A percentile compares a stretch with the other conserved stretches of the same genome.
These are phyloP conservation scores for Orchestia grillus DNA, from an alignment of 1,140 invertebrate genomes.

Conservation along the genomic window DNA sequence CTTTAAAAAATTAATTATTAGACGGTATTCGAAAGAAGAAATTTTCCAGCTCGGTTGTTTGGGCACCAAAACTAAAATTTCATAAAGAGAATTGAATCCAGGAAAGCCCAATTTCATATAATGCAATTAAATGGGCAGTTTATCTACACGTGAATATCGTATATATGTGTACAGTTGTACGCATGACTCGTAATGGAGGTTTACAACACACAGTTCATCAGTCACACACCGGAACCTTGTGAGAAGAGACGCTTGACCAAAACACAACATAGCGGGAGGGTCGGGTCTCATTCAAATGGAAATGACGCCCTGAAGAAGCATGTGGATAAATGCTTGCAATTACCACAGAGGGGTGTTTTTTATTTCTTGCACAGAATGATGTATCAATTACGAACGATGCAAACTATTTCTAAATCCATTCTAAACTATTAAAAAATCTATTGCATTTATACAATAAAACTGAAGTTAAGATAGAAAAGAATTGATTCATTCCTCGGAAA, in stretches of 20 bases:
- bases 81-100: neutral
- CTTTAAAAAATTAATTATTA: neutral
- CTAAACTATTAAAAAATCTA: too few relatives aligned
- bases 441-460: too few relatives aligned
- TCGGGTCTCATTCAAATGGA: neutral
- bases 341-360: too few relatives aligned
- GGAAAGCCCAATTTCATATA: neutral
- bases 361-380: too few relatives aligned
- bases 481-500: too few relatives aligned
- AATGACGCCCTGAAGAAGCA: neutral
- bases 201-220: neutral
- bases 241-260: too few relatives aligned
- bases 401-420: too few relatives aligned
- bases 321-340: too few relatives aligned
- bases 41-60: neutral
- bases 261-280: too few relatives aligned
- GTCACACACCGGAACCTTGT: neutral
- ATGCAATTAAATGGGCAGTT: neutral
- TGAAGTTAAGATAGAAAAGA: too few relatives aligned
- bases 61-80: neutral
- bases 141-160: neutral
- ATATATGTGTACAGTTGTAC: neutral
- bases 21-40: neutral
- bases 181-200: neutral
- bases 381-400: too few relatives aligned